Conservation (phyloP, 1,140 invertebrate genomes). For the Leptopilina clavipes region DNA sequence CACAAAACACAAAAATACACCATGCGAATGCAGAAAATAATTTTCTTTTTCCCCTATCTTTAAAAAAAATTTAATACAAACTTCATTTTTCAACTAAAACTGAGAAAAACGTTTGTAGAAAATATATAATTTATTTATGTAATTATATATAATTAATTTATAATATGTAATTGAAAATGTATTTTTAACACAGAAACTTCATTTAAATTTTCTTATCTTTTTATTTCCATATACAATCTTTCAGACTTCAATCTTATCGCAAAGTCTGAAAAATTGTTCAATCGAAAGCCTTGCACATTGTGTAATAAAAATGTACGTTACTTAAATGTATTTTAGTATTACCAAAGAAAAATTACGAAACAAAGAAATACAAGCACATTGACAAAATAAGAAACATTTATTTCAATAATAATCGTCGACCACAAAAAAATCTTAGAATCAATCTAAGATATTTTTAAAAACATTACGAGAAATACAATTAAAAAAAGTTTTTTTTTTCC, state of each 20-base stretch:
- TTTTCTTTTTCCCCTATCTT: background rate
- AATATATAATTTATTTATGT: no score
- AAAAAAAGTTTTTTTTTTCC: background rate
- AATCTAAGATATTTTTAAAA: background rate
- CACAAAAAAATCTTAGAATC: slow-evolving; percentile 6
- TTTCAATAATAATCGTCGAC: slow-evolving; percentile 1
- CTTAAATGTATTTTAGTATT: background rate
- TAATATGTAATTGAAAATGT: no score
- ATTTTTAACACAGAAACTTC: no score
- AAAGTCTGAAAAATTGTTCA: background rate
- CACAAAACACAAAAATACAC: background rate
- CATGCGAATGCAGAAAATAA: slow-evolving; percentile 4
- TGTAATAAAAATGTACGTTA: background rate
- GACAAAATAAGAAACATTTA: slow-evolving; percentile 21
- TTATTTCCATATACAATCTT: no score
- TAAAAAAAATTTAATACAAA: background rate
- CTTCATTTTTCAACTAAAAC: background rate
- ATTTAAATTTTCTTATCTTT: no score
- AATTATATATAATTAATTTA: no score
- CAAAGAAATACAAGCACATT: background rate
- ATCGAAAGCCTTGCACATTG: background rate
- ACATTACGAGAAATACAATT: background rate
- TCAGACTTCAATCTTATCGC: background rate
- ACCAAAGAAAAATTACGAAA: slow-evolving; percentile 3
- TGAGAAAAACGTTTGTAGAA: background rate